Conservation (phyloP, 2,113 vertebrate genomes). For the Heterotis niloticus region DNA sequence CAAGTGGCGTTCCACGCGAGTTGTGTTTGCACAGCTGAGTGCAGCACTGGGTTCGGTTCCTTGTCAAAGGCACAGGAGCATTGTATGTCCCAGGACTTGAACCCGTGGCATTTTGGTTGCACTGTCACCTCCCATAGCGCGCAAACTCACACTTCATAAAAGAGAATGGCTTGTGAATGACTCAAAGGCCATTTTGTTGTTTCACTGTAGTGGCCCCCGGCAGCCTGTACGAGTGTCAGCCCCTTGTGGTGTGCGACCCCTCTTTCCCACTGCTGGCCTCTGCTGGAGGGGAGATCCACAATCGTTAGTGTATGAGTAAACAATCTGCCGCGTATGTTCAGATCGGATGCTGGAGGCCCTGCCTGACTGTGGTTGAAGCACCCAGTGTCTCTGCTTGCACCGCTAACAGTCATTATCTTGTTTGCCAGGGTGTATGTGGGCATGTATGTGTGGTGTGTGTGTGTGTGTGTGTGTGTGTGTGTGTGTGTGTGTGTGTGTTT, state of each 20-base stretch:
- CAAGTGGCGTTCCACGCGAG: neutral
- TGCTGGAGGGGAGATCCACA: no score
- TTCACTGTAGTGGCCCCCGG: no score
- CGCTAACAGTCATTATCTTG: neutral
- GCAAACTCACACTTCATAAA: neutral
- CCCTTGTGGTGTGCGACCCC: no score
- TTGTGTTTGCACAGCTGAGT: slow-evolving; percentile 10
- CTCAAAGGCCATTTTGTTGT: no score
- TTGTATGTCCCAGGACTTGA: neutral
- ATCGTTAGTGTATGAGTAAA: no score
- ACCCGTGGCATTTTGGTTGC: neutral
- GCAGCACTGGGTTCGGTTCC: no score
- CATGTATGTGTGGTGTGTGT: neutral
- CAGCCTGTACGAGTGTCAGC: no score
- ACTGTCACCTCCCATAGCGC: neutral
- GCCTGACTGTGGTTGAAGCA: no score
- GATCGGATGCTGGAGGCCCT: no score
- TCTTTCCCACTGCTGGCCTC: no score
- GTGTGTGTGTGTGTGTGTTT: neutral
- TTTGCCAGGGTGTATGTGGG: neutral
- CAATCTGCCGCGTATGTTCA: no score
- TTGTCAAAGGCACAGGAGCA: neutral
- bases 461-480: neutral
- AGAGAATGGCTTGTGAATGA: no score
- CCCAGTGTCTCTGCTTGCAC: neutral